Evolutionary conservation across 2,888 invertebrate species (phyloP).

Genomic region (Labia minor): DNA sequence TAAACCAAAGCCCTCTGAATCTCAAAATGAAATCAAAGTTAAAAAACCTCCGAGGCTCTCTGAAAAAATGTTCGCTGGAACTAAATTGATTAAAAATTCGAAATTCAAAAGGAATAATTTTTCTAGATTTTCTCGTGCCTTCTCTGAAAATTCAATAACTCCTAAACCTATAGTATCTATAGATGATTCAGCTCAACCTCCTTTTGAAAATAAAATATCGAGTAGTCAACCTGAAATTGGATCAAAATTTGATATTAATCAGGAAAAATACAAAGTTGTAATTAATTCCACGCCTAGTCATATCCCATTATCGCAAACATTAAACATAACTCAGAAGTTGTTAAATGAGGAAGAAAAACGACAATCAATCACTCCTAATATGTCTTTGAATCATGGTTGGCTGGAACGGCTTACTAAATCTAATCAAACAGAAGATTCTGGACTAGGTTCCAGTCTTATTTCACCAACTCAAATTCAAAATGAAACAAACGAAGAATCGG

Average conservation of each 20-base stretch:
- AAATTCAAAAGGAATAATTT: constrained; percentile 45
- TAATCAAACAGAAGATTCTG: constrained; percentile 24
- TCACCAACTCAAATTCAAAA: background rate
- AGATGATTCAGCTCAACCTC: background rate
- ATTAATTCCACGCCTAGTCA: constrained; percentile 7
- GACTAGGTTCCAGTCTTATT: background rate
- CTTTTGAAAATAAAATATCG: background rate
- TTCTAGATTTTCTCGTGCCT: constrained; percentile 14
- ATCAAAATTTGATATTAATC: constrained; percentile 13
- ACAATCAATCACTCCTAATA: constrained; percentile 22
- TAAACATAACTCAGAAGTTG: constrained; percentile 23
- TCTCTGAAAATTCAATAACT: background rate
- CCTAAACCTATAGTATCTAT: background rate
- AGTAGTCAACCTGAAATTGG: background rate
- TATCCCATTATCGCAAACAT: constrained; percentile 13
- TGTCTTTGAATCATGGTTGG: constrained; percentile 48
- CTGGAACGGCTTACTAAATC: constrained; percentile 40
- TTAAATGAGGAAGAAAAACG: background rate
- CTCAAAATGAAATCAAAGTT: constrained; percentile 30
- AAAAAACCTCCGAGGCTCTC: constrained; percentile 29
- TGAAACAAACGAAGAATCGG: background rate
- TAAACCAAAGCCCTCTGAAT: constrained; percentile 27
- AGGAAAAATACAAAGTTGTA: constrained; percentile 19
- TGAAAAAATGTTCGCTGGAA: constrained; percentile 58
- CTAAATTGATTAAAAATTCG: constrained; percentile 64